Conservation (phyloP, 2,113 vertebrate species). For the Lanius collurio region DNA sequence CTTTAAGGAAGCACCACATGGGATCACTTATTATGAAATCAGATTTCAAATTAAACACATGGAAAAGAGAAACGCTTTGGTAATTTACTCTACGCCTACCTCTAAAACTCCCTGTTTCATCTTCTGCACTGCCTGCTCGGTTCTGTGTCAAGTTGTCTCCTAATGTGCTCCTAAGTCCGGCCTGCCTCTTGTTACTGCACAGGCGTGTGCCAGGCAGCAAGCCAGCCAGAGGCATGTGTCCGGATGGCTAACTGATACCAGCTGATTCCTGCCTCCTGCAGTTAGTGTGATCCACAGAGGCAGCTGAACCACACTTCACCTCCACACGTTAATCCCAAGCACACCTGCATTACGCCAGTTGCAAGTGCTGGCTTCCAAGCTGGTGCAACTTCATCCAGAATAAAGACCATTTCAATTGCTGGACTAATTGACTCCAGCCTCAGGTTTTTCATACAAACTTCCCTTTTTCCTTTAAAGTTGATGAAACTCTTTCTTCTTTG, state of each 20-base stretch:
- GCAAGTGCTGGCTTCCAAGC: not conserved
- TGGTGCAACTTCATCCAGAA: not conserved
- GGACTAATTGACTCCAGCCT: not conserved
- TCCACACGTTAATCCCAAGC: not conserved
- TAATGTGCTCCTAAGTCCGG: not conserved
- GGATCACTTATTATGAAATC: constrained; percentile 54
- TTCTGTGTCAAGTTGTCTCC: constrained; percentile 24
- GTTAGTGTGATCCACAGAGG: not conserved
- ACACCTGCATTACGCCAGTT: not conserved
- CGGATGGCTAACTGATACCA: constrained; percentile 7
- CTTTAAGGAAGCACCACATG: constrained; percentile 40
- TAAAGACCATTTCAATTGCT: not conserved
- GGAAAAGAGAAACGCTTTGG: constrained; percentile 36
- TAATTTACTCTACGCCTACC: constrained; percentile 61
- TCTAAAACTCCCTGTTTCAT: constrained; percentile 43
- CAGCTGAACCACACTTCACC: not conserved
- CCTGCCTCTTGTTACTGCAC: constrained; percentile 57
- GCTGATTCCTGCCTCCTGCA: constrained; percentile 13
- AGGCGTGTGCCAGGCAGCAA: constrained; percentile 55
- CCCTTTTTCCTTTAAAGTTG: not conserved
- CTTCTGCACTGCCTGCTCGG: not conserved
- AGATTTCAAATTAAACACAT: constrained; percentile 53
- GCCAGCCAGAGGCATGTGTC: constrained; percentile 11
- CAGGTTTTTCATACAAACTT: not conserved
- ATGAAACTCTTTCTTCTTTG: not conserved